phyloP scores from a whole-genome alignment of 2,888 invertebrate species.

The Cryptophagus acutangulus region DNA sequence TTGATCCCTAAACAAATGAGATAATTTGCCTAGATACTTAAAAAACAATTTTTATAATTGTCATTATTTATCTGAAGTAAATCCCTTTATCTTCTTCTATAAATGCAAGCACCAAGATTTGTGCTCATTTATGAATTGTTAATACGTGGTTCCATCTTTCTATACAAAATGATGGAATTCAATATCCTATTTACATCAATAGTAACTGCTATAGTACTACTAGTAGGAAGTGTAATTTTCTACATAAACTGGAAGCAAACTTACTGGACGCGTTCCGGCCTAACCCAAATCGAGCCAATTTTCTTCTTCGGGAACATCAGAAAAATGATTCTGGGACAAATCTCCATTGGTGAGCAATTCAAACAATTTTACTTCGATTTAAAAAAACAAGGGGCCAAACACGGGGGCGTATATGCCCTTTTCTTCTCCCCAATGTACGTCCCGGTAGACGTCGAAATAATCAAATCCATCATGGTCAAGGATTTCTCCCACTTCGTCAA shows the following conservation, averaged over 20 bases:
- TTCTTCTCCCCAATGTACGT: not conserved
- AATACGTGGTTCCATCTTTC: no score
- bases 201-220: not conserved
- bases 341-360: not conserved
- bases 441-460: not conserved
- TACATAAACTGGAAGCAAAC: not conserved
- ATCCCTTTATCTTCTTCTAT: no score
- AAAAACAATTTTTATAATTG: no score
- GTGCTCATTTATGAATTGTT: no score
- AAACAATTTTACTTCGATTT: not conserved
- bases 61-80: no score
- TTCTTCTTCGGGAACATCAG: conserved; percentile 2
- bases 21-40: no score
- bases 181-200: no score
- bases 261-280: not conserved
- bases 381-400: not conserved
- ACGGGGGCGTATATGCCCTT: not conserved
- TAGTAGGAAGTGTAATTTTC: not conserved
- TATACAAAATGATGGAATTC: no score
- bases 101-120: no score
- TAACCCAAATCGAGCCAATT: not conserved
- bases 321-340: not conserved
- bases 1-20: no score
- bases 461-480: not conserved
- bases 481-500: not conserved